Evolutionary conservation across 35 echinoderm and acorn worm genomes (phyloP).

Genomic region (Lytechinus variegatus): DNA sequence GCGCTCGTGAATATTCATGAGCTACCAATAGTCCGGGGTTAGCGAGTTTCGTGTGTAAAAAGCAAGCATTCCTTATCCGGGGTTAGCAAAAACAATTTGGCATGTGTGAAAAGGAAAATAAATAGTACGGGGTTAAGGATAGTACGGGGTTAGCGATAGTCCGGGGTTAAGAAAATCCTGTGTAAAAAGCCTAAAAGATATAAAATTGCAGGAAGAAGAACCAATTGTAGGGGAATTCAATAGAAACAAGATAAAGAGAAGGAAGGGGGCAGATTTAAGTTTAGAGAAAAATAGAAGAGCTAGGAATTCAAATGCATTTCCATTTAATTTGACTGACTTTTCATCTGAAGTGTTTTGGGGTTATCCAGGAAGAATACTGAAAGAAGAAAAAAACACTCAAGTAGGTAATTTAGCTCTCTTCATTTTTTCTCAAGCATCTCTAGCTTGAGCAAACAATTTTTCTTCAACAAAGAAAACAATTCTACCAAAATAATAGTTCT

Average conservation of each 20-base stretch:
- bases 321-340: not conserved
- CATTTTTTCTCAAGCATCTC: not conserved
- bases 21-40: too few relatives aligned
- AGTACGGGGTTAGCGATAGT: too few relatives aligned
- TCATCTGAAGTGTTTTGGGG: not conserved
- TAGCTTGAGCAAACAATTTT: not conserved
- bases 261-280: not conserved
- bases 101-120: too few relatives aligned
- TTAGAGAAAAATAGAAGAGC: not conserved
- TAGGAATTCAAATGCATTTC: not conserved
- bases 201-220: too few relatives aligned
- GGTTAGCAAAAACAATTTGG: too few relatives aligned
- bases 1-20: too few relatives aligned
- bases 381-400: not conserved
- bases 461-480: not conserved
- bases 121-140: too few relatives aligned
- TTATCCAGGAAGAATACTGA: not conserved
- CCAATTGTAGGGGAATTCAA: not conserved
- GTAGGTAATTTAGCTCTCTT: not conserved
- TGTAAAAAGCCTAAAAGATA: not conserved
- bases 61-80: too few relatives aligned
- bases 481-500: not conserved
- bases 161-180: not conserved
- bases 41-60: too few relatives aligned
- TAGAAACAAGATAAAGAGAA: not conserved